phyloP scores from a whole-genome alignment of 2,888 invertebrate species.

The Chouioia cunea region DNA sequence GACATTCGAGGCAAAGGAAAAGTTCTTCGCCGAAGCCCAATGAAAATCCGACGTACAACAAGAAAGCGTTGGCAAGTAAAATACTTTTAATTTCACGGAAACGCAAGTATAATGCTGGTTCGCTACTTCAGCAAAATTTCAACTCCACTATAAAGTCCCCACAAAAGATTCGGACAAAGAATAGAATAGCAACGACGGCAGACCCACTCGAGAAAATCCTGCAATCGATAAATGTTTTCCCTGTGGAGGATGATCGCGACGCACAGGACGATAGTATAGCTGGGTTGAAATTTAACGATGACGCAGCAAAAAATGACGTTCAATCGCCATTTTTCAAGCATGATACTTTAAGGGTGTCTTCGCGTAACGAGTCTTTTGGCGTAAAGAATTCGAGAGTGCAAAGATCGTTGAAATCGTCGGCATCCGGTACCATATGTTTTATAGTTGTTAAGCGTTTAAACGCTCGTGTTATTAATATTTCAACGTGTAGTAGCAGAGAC shows the following conservation, averaged over 20 bases:
- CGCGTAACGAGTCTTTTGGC: background rate
- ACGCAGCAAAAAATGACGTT: constrained; percentile 45
- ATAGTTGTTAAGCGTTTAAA: no score
- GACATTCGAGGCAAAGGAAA: constrained; percentile 5
- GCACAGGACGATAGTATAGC: no score
- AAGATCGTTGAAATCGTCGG: constrained; percentile 21
- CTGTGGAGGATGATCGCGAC: constrained; percentile 26
- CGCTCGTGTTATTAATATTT: no score
- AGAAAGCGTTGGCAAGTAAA: background rate
- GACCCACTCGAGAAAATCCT: constrained; percentile 27
- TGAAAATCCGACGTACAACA: background rate
- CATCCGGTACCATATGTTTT: background rate
- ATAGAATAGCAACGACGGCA: constrained; percentile 4
- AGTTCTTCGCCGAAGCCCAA: background rate
- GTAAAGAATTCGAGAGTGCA: background rate
- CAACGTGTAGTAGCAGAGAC: no score
- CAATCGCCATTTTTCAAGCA: background rate
- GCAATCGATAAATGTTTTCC: constrained; percentile 41
- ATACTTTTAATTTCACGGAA: constrained; percentile 5
- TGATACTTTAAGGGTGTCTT: background rate
- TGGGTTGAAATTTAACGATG: constrained; percentile 4
- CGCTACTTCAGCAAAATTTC: background rate
- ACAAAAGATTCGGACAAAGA: constrained; percentile 4
- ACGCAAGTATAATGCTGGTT: background rate
- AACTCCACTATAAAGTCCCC: background rate